Percentiles rank a stretch among this genome's conserved stretches.
These are phyloP conservation scores for Miichthys miiuy DNA, from an alignment of 2,797 vertebrate genomes.

Conservation along the genomic window DNA sequence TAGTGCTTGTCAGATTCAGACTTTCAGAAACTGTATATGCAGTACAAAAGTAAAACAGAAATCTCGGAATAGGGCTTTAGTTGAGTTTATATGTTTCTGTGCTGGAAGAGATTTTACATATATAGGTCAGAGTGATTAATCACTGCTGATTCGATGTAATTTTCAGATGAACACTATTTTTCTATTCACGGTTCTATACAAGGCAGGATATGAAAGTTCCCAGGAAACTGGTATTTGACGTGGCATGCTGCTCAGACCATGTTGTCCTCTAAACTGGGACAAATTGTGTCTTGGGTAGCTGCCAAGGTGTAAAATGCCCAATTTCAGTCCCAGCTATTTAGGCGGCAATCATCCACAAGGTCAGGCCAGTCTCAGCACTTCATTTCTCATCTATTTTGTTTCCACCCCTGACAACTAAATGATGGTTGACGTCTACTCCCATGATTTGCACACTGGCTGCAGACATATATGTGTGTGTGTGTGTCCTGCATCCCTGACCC, in stretches of 20 bases:
- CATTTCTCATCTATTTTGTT: slow-evolving; percentile 82
- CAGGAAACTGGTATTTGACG: slow-evolving; percentile 77
- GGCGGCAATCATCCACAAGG: slow-evolving; percentile 86
- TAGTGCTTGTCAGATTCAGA: not conserved
- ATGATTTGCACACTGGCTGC: slow-evolving; percentile 73
- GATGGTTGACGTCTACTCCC: slow-evolving; percentile 77
- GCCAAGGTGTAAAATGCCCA: slow-evolving; percentile 90
- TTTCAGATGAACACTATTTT: slow-evolving; percentile 67
- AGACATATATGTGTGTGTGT: slow-evolving; percentile 45
- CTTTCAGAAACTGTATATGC: not conserved
- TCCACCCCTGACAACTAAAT: slow-evolving; percentile 86
- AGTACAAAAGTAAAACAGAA: not conserved
- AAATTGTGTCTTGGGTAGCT: slow-evolving; percentile 85
- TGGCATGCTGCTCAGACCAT: slow-evolving; percentile 72
- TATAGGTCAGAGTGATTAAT: slow-evolving; percentile 49
- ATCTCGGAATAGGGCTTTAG: not conserved
- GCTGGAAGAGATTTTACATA: not conserved
- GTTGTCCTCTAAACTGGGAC: slow-evolving; percentile 77
- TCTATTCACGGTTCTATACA: slow-evolving; percentile 50
- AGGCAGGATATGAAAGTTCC: slow-evolving; percentile 69
- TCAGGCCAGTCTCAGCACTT: slow-evolving; percentile 82
- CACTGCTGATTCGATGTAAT: slow-evolving; percentile 47
- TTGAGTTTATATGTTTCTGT: not conserved
- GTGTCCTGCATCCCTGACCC: slow-evolving; percentile 75
- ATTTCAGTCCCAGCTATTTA: slow-evolving; percentile 84